A percentile compares a stretch with the other conserved stretches of the same genome.
These are phyloP conservation scores for Holocentrus rufus DNA, from an alignment of 2,797 vertebrate genomes.

Conservation along the genomic window DNA sequence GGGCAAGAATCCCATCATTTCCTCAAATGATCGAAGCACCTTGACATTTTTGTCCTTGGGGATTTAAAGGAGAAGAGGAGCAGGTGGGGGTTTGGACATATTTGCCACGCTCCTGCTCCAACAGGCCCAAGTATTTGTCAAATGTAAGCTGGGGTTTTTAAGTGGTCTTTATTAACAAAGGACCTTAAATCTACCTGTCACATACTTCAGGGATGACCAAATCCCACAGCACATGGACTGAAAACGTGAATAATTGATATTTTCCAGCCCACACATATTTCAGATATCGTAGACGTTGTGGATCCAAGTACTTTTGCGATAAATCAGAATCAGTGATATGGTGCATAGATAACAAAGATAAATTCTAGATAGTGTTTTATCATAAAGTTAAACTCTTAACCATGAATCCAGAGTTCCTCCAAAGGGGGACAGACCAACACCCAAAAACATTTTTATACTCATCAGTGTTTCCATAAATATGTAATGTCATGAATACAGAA, in stretches of 20 bases:
- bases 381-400: background rate
- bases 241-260: slow-evolving; percentile 22
- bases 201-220: slow-evolving; percentile 62
- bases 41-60: slow-evolving; percentile 60
- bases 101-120: slow-evolving; percentile 63
- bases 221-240: slow-evolving; percentile 24
- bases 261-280: slow-evolving; percentile 27
- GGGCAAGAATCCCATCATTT: slow-evolving; percentile 43
- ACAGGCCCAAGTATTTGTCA: slow-evolving; percentile 76
- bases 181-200: slow-evolving; percentile 67
- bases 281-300: slow-evolving; percentile 22
- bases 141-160: slow-evolving; percentile 53
- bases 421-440: background rate
- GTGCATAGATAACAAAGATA: slow-evolving; percentile 8
- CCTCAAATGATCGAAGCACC: slow-evolving; percentile 48
- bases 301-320: background rate
- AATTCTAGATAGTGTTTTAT: background rate
- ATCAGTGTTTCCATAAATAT: no score
- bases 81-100: slow-evolving; percentile 45
- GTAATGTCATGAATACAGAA: no score
- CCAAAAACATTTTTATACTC: background rate
- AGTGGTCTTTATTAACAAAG: slow-evolving; percentile 71
- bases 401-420: slow-evolving; percentile 11
- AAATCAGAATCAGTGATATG: slow-evolving; percentile 33
- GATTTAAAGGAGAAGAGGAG: slow-evolving; percentile 24